phyloP scores from a whole-genome alignment of 2,888 invertebrate genomes.

The Acanthosepion pharaonis region DNA sequence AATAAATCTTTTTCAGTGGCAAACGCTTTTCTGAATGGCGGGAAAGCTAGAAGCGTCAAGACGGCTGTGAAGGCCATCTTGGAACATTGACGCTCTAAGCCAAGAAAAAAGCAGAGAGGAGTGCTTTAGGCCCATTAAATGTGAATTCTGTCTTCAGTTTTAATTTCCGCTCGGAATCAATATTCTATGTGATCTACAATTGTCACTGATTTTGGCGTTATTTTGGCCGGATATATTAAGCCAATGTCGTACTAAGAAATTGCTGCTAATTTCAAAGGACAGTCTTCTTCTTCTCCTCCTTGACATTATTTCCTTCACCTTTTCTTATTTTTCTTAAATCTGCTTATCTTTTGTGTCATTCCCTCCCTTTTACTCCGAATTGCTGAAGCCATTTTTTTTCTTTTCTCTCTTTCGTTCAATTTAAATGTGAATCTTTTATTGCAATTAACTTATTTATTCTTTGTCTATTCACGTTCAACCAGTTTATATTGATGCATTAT shows the following conservation, averaged over 20 bases:
- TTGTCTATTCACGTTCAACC: not conserved
- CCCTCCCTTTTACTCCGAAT: not conserved
- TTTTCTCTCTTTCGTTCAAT: not conserved
- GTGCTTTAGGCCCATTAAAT: not conserved
- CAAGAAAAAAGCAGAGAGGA: not conserved
- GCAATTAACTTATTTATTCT: not conserved
- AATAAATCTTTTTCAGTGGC: not conserved
- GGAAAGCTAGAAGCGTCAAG: not conserved
- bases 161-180: slow-evolving; percentile 20
- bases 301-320: not conserved
- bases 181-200: not conserved
- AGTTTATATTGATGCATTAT: not conserved
- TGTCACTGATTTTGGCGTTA: not conserved
- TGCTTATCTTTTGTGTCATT: too few species aligned
- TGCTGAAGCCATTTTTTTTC: not conserved
- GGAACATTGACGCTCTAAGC: not conserved
- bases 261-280: not conserved
- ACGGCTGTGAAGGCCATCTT: not conserved
- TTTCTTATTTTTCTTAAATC: not conserved
- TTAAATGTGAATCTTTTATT: not conserved
- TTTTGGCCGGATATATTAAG: slow-evolving; percentile 12
- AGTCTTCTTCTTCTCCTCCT: not conserved
- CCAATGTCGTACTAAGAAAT: not conserved
- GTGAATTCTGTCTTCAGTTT: slow-evolving; percentile 33
- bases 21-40: not conserved